Evolutionary conservation across 1,140 invertebrate genomes (phyloP), one percentile per base, ranked within the genome.

Genomic region (Micrasema longulum): DNA sequence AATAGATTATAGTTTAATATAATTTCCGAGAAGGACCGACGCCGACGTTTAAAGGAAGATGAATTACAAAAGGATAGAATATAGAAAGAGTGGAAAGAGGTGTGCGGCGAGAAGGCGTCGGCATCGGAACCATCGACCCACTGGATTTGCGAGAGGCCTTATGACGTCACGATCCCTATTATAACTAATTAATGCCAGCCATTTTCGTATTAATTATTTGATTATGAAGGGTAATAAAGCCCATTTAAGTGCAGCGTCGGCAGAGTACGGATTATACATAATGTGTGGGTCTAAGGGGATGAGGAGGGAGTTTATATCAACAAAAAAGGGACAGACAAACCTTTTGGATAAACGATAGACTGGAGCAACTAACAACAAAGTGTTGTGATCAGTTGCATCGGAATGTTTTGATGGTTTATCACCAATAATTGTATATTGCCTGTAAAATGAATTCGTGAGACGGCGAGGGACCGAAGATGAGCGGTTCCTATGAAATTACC

Each of bases 191-290:
- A 72, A 72, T 57, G 63, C 7, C 36, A 7, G 50, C 63, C 63
- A 57, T 72, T 66, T 66, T 57, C 47, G 70, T 55, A 66, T 72
- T 72, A 72, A 72, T 66, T 72, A 72, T 72, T 72, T 66, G 70
- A 72, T 47, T 55, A 53, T 69, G 52, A 60, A 69, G 55, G 67
- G 55, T 62, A 60, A 60, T 69, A 69, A 69, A 69, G 41, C 55
- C 52, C 22, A 36, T 14, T 26, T 55, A 36, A 68, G 65, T 68
- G 67, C 67, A 69, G 41, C 41, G 36, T 41, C 50, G 50, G 48
- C 50, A 22, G 35, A 60, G 35, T 41, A 6, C 14, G 55, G 55
- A 41, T 41, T 16, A 60, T 16, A 18, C 35, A 18, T 38, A 60
- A 41, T 38, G 55, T 38, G 55, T 38, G 36, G 55, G 55, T 41